Percentiles rank a stretch among this genome's conserved stretches.
Conservation (phyloP, 2,888 invertebrate genomes). For the Melipona bicolor region DNA sequence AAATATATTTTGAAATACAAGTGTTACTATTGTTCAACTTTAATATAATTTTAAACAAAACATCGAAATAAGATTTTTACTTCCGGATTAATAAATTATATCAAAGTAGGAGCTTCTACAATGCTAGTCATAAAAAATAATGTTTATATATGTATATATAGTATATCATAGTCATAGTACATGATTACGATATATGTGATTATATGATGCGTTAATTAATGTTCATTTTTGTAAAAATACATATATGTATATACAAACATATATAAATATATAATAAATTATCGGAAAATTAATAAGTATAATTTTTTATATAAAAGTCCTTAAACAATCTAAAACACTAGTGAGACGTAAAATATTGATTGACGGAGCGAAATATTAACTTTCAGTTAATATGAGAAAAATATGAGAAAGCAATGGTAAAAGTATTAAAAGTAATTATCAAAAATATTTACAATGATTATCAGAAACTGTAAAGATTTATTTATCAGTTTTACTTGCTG, state of each 20-base stretch:
- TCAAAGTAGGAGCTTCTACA: conserved; percentile 20
- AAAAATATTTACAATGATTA: not conserved
- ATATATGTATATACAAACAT: conserved; percentile 40
- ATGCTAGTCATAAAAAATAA: conserved; percentile 45
- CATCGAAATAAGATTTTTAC: conserved; percentile 1
- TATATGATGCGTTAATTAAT: conserved; percentile 59
- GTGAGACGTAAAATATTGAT: no score
- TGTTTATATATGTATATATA: conserved; percentile 36
- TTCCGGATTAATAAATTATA: conserved; percentile 26
- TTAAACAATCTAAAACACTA: not conserved
- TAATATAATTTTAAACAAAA: not conserved
- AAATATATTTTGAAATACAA: conserved; percentile 10
- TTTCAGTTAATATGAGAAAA: not conserved
- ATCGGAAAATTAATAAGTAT: conserved; percentile 33
- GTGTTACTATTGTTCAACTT: conserved; percentile 11
- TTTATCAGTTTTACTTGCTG: not conserved
- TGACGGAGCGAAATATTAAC: not conserved
- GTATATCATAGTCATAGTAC: no score
- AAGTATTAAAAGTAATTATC: not conserved
- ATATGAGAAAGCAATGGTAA: not conserved
- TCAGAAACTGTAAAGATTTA: not conserved
- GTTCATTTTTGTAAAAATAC: conserved; percentile 67
- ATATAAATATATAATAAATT: conserved; percentile 51
- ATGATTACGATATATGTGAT: no score
- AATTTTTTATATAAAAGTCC: not conserved